Conservation (phyloP, 2,797 vertebrate genomes). For the Tragelaphus oryx region DNA sequence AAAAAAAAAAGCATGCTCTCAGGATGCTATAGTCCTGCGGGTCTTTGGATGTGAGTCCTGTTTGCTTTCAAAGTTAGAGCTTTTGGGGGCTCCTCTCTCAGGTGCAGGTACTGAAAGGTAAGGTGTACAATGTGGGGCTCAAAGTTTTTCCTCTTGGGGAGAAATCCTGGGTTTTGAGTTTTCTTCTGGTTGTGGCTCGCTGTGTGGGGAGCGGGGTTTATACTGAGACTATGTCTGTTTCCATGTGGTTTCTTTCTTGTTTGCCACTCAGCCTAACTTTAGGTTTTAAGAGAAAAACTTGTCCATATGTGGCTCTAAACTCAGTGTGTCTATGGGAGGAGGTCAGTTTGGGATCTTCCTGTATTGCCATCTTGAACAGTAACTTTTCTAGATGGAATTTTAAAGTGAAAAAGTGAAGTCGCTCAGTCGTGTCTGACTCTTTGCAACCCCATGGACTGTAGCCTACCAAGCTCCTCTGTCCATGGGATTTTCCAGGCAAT, state of each 20-base stretch:
- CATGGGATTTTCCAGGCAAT: too few relatives aligned
- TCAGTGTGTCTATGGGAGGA: neutral
- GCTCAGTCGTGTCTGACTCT: too few relatives aligned
- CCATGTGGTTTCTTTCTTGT: neutral
- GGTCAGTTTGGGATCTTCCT: neutral
- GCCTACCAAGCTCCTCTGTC: too few relatives aligned
- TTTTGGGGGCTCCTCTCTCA: neutral
- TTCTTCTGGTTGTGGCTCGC: neutral
- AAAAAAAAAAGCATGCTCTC: neutral
- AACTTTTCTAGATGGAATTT: neutral
- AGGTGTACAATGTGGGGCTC: neutral
- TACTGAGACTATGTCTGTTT: neutral
- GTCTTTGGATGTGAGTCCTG: neutral
- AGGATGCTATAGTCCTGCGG: rapidly evolving
- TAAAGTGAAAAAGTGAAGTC: neutral
- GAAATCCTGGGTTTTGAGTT: neutral
- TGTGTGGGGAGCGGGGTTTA: neutral
- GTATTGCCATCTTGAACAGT: neutral
- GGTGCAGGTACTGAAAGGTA: neutral
- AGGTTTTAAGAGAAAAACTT: neutral
- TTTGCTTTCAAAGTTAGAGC: neutral
- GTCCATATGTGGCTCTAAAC: neutral
- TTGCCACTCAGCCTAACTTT: neutral
- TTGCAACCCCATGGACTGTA: too few relatives aligned
- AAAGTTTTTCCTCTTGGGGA: neutral